Evolutionary conservation across 2,113 vertebrate genomes (phyloP), one percentile per base, ranked within the genome.

Genomic region (Alexandromys fortis): DNA sequence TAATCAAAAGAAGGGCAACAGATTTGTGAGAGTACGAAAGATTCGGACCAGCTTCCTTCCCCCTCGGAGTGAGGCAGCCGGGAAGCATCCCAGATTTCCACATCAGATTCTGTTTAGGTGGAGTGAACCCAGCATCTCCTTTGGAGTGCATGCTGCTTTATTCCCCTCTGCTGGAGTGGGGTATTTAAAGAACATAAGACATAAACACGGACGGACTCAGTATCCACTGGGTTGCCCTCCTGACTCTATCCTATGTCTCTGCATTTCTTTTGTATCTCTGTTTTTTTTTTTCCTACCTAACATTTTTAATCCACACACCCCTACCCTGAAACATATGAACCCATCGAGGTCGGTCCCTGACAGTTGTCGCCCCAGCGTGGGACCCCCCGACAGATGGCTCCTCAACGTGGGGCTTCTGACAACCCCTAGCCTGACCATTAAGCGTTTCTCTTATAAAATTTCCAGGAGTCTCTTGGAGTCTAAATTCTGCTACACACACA

Each of bases 401-500:
- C 19, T 58, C 55, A 58, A 58, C 55, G 19, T 2, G 55, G 55
- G 55, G 55, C 55, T 58, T 58, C 55, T 7, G 55, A 58, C 55
- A 58, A 58, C 6, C 55, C 3, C 16, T 42, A 16, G 65, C 70
- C 28, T 77, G 67, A 89, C 73, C 82, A 91, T 86, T 68, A 83
- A 83, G 38, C 28, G 75, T 55, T 89, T 92, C 61, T 92, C 61
- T 0, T 38, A 55, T n/a, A 42, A 83, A 42, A 85, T 94, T 97
- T 95, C 73, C 49, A 47, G 26, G 90, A 70, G 9, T 47, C 58
- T 55, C 68, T 52, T 78, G 77, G 61, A 85, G 42, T 38, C 73
- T 35, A 47, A 52, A 89, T 94, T 97, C 75, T 83, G 45, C 42
- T 68, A 26, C 9, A 61, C 92, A 90, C 73, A 86, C 49, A 87